Evolutionary conservation across 2,113 vertebrate species (phyloP).

Genomic region (Corythoichthys intestinalis): DNA sequence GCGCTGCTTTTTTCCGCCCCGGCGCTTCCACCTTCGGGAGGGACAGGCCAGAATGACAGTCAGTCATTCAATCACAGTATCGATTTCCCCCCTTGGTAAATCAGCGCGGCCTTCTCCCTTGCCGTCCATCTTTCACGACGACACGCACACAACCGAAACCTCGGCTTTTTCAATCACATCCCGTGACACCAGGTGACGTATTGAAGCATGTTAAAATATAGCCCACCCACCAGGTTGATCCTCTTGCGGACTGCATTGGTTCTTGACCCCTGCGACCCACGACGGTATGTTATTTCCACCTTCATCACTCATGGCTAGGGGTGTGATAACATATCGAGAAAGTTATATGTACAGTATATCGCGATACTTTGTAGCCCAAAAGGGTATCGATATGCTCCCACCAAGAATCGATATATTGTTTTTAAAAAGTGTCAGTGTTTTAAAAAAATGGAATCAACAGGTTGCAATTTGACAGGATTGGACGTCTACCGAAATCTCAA

Average conservation of each 20-base stretch:
- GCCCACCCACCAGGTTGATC: slow-evolving; percentile 16
- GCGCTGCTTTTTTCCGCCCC: slow-evolving; percentile 23
- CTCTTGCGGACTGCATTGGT: slow-evolving; percentile 37
- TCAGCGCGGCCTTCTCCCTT: slow-evolving; percentile 12
- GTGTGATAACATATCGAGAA: too few relatives aligned
- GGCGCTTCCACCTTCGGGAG: slow-evolving; percentile 55
- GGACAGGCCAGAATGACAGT: slow-evolving; percentile 21
- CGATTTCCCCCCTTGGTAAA: slow-evolving; percentile 35
- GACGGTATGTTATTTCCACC: slow-evolving; percentile 16
- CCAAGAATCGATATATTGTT: too few relatives aligned
- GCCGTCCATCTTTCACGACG: slow-evolving; percentile 23
- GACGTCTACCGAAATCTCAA: too few relatives aligned
- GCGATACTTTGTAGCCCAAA: too few relatives aligned
- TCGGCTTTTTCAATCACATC: slow-evolving; percentile 31
- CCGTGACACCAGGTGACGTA: slow-evolving; percentile 15
- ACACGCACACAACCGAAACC: not conserved
- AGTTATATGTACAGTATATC: too few relatives aligned
- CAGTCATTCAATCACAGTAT: slow-evolving; percentile 50
- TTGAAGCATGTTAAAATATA: not conserved
- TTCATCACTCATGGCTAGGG: slow-evolving; percentile 20
- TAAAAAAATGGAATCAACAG: too few relatives aligned
- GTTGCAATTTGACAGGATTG: too few relatives aligned
- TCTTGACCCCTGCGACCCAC: slow-evolving; percentile 22
- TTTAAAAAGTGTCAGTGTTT: too few relatives aligned
- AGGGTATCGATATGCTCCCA: too few relatives aligned